Percentiles rank a stretch among this genome's conserved stretches.
phyloP scores from a whole-genome alignment of 2,888 invertebrate genomes.

The Nematopogon swammerdamellus region DNA sequence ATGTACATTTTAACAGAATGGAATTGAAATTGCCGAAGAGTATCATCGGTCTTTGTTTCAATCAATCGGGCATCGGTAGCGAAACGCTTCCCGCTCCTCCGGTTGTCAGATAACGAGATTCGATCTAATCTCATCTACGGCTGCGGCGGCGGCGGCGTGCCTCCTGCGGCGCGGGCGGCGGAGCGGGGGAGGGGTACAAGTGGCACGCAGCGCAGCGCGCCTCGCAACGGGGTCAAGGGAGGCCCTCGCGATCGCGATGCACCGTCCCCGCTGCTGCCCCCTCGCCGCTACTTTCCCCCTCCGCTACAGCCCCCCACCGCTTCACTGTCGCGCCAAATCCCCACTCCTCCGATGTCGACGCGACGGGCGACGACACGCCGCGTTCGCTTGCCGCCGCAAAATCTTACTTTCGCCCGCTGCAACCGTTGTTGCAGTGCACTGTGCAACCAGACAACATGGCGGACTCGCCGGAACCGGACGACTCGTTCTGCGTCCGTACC shows the following conservation, averaged over 20 bases:
- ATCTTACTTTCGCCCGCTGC: constrained; percentile 56
- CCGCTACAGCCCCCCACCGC: constrained; percentile 20
- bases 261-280: constrained; percentile 11
- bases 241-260: constrained; percentile 37
- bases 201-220: constrained; percentile 17
- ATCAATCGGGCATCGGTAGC: no score
- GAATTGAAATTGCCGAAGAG: no score
- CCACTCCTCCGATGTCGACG: no score
- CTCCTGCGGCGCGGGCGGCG: constrained; percentile 16
- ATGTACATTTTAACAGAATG: no score
- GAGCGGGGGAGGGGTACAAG: constrained; percentile 14
- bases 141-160: not conserved
- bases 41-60: no score
- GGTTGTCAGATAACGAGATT: no score
- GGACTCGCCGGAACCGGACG: no score
- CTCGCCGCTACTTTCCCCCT: constrained; percentile 2
- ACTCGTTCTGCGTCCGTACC: no score
- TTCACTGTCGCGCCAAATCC: no score
- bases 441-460: constrained; percentile 3
- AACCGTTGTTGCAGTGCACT: constrained; percentile 12
- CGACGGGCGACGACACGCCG: no score
- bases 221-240: constrained; percentile 50
- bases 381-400: constrained; percentile 24
- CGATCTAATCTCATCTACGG: no score
- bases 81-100: no score